Conservation (phyloP, 1,140 invertebrate genomes). For the Ridgeia piscesae region DNA sequence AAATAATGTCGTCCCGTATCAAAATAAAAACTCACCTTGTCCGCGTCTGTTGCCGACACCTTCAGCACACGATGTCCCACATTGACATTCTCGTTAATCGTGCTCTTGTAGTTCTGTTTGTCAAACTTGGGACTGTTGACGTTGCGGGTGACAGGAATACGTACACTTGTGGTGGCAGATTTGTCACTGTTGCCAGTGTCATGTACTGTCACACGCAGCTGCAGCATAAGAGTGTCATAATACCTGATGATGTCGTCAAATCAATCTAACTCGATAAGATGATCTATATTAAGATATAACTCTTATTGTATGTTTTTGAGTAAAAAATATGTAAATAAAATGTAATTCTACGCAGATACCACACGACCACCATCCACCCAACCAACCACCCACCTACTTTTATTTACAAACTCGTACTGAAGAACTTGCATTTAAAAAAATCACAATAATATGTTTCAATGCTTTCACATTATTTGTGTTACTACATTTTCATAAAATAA, state of each 20-base stretch:
- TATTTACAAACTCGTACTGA: not conserved
- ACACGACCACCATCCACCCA: no score
- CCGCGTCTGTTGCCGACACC: slow-evolving; percentile 44
- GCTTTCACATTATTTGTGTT: not conserved
- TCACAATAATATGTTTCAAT: not conserved
- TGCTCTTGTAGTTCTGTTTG: slow-evolving; percentile 75
- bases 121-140: slow-evolving; percentile 84
- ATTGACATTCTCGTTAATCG: slow-evolving; percentile 51
- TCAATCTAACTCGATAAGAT: no score
- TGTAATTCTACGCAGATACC: no score
- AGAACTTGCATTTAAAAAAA: no score
- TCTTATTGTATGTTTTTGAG: no score
- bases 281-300: no score
- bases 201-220: slow-evolving; percentile 45
- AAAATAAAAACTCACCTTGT: slow-evolving; percentile 40
- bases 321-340: no score
- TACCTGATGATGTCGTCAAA: not conserved
- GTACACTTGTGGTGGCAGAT: slow-evolving; percentile 33
- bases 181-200: slow-evolving; percentile 39
- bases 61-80: slow-evolving; percentile 35
- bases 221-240: slow-evolving; percentile 30
- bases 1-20: not conserved
- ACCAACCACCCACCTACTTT: not conserved
- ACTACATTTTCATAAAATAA: not conserved
- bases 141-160: slow-evolving; percentile 62